Base-by-base conservation (phyloP, 2,888 invertebrate species). In the Cheilosia scutellata region DNA sequence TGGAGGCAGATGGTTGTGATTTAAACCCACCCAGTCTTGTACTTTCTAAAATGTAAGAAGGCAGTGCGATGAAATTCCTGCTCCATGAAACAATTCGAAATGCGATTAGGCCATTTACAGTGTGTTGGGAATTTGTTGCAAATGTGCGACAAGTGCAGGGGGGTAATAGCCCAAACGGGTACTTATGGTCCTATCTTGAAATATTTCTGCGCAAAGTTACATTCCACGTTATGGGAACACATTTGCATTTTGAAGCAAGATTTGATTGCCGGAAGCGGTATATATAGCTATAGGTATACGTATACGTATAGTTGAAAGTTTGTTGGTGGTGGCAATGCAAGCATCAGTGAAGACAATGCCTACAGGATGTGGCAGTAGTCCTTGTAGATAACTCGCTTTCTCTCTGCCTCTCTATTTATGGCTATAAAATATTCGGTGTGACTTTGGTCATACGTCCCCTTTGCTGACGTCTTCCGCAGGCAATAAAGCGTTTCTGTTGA, bases 1-100 rank as follows among this genome's bases (percentile, higher is more conserved):
- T n/a, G 25, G 27, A 37, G n/a, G 55, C 80, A 80, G 80, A 75
- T 80, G 80, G 57, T 40, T 42, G 57, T 58, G 72, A 72, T 72
- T 78, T 65, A 55, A 55, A 49, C 31, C 2, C 11, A 7, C 47
- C 9, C 27, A 5, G 25, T 27, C 16, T 47, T 49, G 13, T 29
- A 29, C 27, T 31, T 29, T 25, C 25, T 40, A 16, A 29, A 71
- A 16, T 44, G 25, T 51, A 72, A 51, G 57, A 33, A 42, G 44
- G 29, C 37, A 25, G n/a, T 49, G 20, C 20, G 25, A 27, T 27
- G 29, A 70, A 70, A 68, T 57, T 68, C 57, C 33, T 40, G 75
- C n/a, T 47, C 13, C 44, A 16, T 37, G 33, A 42, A 53, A 44
- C 25, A 53, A 29, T 60, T 49, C 6, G 63, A 65, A 58, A 65